Percentiles rank a stretch among this genome's conserved stretches.
Conservation (phyloP, 2,888 invertebrate genomes). For the Tetranychus truncatus region DNA sequence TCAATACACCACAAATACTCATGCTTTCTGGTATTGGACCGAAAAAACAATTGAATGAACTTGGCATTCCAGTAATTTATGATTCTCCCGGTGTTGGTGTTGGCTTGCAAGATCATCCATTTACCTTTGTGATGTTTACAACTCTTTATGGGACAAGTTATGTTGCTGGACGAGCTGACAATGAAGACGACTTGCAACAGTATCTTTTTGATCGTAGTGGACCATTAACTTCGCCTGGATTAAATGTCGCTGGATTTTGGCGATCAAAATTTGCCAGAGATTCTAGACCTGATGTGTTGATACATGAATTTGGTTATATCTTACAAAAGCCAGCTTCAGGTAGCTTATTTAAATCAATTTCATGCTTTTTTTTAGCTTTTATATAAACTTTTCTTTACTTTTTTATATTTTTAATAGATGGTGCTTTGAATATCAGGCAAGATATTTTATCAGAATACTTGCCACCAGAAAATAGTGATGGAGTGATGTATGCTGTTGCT, state of each 20-base stretch:
- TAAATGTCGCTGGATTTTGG: not conserved
- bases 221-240: not conserved
- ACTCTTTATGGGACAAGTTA: not conserved
- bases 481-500: not conserved
- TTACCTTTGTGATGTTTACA: not conserved
- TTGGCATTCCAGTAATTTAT: not conserved
- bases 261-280: not conserved
- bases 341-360: not conserved
- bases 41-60: not conserved
- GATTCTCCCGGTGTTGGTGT: not conserved
- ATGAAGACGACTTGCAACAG: not conserved
- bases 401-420: not conserved
- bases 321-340: not conserved
- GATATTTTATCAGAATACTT: not conserved
- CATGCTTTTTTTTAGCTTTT: not conserved
- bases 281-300: not conserved
- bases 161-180: not conserved
- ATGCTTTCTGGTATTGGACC: constrained; percentile 8
- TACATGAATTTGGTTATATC: not conserved
- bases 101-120: constrained; percentile 10
- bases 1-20: not conserved
- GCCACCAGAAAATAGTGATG: not conserved
- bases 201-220: not conserved
- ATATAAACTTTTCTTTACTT: not conserved
- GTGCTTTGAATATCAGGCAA: not conserved